Base-by-base conservation (phyloP, 2,113 vertebrate species). In the Castor canadensis region DNA sequence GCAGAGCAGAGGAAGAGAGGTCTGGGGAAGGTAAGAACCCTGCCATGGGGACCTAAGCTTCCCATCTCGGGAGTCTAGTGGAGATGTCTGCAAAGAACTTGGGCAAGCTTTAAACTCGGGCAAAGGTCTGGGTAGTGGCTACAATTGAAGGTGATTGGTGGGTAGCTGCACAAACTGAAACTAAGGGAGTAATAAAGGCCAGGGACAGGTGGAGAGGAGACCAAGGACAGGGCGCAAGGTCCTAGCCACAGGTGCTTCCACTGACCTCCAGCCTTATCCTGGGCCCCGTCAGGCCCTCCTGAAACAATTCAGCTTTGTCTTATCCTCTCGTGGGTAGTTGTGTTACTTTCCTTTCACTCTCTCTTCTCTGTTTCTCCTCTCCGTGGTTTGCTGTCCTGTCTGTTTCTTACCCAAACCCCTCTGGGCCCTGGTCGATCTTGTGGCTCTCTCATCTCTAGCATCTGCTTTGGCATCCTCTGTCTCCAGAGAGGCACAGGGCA, bases 401-500 rank as follows among this genome's bases (percentile, higher is more conserved):
- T 89, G n/a, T 97, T 84, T 95, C 95, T 97, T 97, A 92, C 94
- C 76, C 75, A 96, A 93, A 69, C 43, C 87, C 93, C 88, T 97
- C 89, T 96, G 97, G 88, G 89, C 96, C 87, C 96, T 93, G 96
- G 87, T 89, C 96, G 97, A 97, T 95, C 94, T 93, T 91, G 87
- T 84, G 97, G 96, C 98, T 96, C 97, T 95, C 98, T 98, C 95
- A 82, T 96, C 97, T 94, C 77, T 93, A 71, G 97, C 32, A 71
- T 96, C 97, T 95, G 96, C 60, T 96, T 79, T 79, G 93, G 0
- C 45, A 82, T 62, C 97, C 87, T 98, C 96, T 98, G 79, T 96
- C 95, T 82, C 89, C 95, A 97, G 92, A 97, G 95, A 97, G 95
- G 97, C 56, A 56, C 97, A 94, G 93, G 92, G 95, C 94, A 69